Base-by-base conservation (phyloP, 2,888 invertebrate species). In the Holacanthella duospinosa region DNA sequence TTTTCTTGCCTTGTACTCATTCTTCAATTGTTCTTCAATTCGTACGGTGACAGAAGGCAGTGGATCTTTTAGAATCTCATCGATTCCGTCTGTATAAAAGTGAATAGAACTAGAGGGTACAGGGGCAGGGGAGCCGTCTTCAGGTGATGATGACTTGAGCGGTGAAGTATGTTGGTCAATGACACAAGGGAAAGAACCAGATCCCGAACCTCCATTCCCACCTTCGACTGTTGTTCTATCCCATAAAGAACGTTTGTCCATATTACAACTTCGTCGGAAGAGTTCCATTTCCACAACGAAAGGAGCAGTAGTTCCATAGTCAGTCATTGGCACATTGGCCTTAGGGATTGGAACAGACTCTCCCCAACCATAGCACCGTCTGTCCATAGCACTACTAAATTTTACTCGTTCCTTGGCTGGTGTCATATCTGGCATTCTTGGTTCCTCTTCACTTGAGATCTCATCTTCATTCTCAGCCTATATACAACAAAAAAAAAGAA, bases 381-480 rank as follows among this genome's bases (percentile, higher is more conserved):
- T 36, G 9, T 16, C 36, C 6, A 6, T 16, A 9, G 6, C 16
- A 9, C 36, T 6, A 36, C 9, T 6, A 6, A 9, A 9, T 16
- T 16, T 6, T 16, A 9, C 9, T 16, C 36, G 36, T 16, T 16
- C 36, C 9, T 36, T 9, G 16, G 16, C 6, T 36, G 36, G 36
- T 9, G 6, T 16, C 6, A 6, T 16, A 16, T 36, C 36, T 9
- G 6, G 9, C 36, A 9, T 16, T 36, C 16, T 16, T 9, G 9
- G 36, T 43, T 72, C 70, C 16, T 69, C 72, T 62, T 72, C 72
- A 62, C 69, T 68, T 19, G 70, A 69, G 48, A 72, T 71, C 60
- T 62, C 64, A 59, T 70, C 70, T 27, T 72, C 70, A 53, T 69
- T 67, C 54, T 71, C 72, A 12, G 65, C 68, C 68, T 71, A 25